These are phyloP conservation scores for Rhadina sibilatrix DNA, from an alignment of 2,113 vertebrate species.

Conservation along the genomic window DNA sequence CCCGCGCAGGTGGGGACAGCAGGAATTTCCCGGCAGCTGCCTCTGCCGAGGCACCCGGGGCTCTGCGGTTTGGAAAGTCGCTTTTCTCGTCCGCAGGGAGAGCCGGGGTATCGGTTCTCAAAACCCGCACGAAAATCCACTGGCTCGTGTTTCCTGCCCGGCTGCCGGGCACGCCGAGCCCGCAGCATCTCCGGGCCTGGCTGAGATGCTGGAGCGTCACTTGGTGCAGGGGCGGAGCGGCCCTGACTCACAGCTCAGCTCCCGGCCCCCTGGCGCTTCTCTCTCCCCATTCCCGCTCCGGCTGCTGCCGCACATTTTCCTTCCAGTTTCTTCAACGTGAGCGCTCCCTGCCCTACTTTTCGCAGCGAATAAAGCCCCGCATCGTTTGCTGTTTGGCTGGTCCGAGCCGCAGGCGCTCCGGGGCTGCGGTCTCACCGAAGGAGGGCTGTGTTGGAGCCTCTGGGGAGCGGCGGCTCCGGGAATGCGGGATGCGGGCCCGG, in stretches of 20 bases:
- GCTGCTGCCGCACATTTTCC: not conserved
- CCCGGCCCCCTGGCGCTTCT: not conserved
- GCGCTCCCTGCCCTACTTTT: slow-evolving; percentile 30
- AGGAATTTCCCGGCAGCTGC: slow-evolving; percentile 31
- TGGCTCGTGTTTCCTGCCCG: not conserved
- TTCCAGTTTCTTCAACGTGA: not conserved
- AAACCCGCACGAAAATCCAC: slow-evolving; percentile 7
- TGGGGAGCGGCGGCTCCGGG: not conserved
- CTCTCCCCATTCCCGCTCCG: not conserved
- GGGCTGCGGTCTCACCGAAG: not conserved
- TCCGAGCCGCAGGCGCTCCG: not conserved
- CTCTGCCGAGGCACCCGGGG: not conserved
- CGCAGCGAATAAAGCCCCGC: not conserved
- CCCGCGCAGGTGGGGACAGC: not conserved
- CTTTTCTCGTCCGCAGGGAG: not conserved
- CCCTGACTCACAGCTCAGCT: not conserved
- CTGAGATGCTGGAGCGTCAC: not conserved
- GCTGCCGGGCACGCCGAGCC: not conserved
- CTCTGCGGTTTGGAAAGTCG: slow-evolving; percentile 50
- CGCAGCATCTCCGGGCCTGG: not conserved
- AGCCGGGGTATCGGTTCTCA: slow-evolving; percentile 43
- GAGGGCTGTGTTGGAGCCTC: not conserved
- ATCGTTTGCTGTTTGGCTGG: not conserved
- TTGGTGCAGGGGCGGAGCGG: slow-evolving; percentile 46
- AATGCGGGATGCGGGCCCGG: fast-evolving